phyloP scores from a whole-genome alignment of 2,888 invertebrate species.

The Cerceris ruficornis region DNA sequence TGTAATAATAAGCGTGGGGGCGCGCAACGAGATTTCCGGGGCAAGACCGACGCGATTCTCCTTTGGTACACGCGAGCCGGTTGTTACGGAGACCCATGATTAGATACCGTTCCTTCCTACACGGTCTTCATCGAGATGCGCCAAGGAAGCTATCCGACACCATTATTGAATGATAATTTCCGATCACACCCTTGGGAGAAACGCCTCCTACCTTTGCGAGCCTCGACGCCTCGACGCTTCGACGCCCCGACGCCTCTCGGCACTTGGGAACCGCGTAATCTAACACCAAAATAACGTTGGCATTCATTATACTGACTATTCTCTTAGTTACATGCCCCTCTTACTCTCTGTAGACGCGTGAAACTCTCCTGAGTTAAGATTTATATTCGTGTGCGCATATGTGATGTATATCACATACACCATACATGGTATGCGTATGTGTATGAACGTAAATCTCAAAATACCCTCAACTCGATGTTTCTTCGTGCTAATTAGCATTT shows the following conservation, averaged over 20 bases:
- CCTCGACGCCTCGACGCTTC: slow-evolving; percentile 43
- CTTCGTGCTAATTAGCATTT: slow-evolving; percentile 4
- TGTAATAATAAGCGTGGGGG: slow-evolving; percentile 7
- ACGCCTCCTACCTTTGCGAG: slow-evolving; percentile 39
- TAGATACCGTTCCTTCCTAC: slow-evolving; percentile 18
- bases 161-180: slow-evolving; percentile 73
- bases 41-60: neutral
- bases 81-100: slow-evolving; percentile 14
- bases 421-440: neutral
- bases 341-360: slow-evolving; percentile 5
- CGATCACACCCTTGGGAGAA: slow-evolving; percentile 67
- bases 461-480: neutral
- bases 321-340: slow-evolving; percentile 28
- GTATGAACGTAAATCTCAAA: neutral
- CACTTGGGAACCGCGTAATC: slow-evolving; percentile 48
- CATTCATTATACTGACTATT: slow-evolving; percentile 58
- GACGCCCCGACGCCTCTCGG: slow-evolving; percentile 51
- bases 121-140: slow-evolving; percentile 48
- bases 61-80: neutral
- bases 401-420: no score
- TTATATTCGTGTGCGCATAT: neutral
- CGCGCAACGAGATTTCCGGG: neutral
- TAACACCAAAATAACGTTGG: slow-evolving; percentile 60
- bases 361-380: slow-evolving; percentile 1
- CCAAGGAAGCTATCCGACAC: slow-evolving; percentile 41